Conservation (phyloP, 2,113 vertebrate species). For the Eudorcas thomsonii region DNA sequence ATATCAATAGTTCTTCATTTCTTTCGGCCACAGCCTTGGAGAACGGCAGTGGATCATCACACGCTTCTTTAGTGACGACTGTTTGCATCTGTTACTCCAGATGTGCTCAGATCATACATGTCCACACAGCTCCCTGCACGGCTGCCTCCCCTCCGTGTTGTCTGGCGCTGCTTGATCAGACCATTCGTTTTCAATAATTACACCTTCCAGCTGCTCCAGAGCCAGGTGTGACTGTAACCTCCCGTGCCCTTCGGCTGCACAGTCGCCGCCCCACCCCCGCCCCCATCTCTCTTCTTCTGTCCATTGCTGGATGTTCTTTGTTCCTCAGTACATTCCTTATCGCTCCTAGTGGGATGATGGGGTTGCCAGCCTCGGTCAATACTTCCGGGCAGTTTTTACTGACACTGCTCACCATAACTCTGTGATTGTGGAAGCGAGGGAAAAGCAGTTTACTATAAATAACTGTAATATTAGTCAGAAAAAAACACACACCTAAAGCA, state of each 20-base stretch:
- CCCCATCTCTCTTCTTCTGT: not conserved
- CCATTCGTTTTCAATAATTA: not conserved
- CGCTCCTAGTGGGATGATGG: not conserved
- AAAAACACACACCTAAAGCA: not conserved
- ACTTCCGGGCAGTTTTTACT: not conserved
- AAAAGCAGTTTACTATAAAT: not conserved
- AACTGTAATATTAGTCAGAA: not conserved
- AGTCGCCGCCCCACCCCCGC: rapidly evolving
- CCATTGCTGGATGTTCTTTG: not conserved
- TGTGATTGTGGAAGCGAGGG: not conserved
- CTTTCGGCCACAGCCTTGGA: not conserved
- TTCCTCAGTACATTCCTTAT: not conserved
- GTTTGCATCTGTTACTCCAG: not conserved
- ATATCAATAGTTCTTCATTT: not conserved
- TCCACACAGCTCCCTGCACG: not conserved
- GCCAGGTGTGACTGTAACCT: not conserved
- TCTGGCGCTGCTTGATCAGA: not conserved
- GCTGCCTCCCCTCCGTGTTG: too few relatives aligned
- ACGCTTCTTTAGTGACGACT: not conserved
- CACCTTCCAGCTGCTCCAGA: not conserved
- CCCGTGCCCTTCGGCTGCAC: rapidly evolving
- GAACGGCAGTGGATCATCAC: not conserved
- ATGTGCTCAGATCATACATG: not conserved
- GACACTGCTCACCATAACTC: not conserved
- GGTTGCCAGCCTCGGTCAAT: not conserved